Evolutionary conservation across 2,113 vertebrate genomes (phyloP), one percentile per base, ranked within the genome.

Genomic region (Pelecanoides urinatrix): DNA sequence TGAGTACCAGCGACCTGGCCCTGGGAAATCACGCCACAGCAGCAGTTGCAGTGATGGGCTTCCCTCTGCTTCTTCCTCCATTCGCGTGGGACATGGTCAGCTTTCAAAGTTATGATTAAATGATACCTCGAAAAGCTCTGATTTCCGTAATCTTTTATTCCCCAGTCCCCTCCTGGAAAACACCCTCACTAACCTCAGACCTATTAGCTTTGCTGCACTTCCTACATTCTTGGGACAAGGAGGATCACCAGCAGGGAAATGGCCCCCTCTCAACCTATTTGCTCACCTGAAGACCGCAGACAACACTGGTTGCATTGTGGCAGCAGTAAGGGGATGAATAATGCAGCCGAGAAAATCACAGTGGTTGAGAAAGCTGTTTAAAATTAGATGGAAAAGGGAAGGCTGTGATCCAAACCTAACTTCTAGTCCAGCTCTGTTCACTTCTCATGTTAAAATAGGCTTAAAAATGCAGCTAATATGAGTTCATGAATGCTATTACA

Each of bases 261-360:
- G 12, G 38, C 20, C 26, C 82, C 36, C 55, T 73, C 47, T 85
- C 75, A 73, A 45, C 29, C n/a, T 15, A 0, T 70, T 50, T 55
- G 61, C 36, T 65, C 55, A 15, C 15, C 10, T 29, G 53, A 63
- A 68, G 59, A 32, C 21, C 49, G 45, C 29, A 66, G 11, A 67
- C 47, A 55, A 9, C 34, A 30, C 30, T 47, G 58, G n/a, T 16
- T 50, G 58, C 17, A 14, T 1, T 59, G 50, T 40, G 38, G 38
- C 38, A 91, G 42, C 65, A 80, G 15, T 6, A 45, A 77, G 12
- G 25, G 25, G 6, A 42, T 15, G 47, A 86, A 32, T 26, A 91
- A 71, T 12, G 27, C 0, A 0, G 40, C 36, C 1, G 16, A 36
- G 47, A 44, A 26, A 58, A 18, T 13, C 25, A 21, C 20, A 90